Base-by-base conservation (phyloP, 2,113 vertebrate genomes). In the Syngnathus scovelli region DNA sequence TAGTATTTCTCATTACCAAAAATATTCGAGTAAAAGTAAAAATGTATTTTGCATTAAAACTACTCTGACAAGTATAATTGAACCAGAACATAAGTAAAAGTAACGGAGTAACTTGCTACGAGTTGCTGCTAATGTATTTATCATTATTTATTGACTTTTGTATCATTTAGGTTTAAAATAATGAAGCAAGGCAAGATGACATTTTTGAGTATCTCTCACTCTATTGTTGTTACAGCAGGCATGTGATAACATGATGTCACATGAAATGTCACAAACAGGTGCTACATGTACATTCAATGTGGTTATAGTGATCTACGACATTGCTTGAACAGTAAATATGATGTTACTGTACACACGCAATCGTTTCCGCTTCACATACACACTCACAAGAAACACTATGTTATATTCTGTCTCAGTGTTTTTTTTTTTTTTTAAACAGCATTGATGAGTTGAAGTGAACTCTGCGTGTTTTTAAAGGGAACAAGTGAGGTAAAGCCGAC, bases 401-500 rank as follows among this genome's bases (percentile, higher is more conserved):
- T 13, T 23, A 23, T 27, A 4, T 55, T 27, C 21, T 27, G n/a
- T 55, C 21, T 55, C 21, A 6, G 21, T 55, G 52, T 55, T 55
- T 55, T 27, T 55, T 21, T 27, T 27, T 55, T 33, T 33, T 33
- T 33, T 33, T 33, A 33, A 33, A 33, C 52, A 27, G 52, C 11
- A 4, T 55, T 23, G 51, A 54, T 10, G n/a, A 54, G n/a, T 54
- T 52, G 49, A 52, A 21, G 44, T 52, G 49, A 52, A 60, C 77
- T 83, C 70, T 11, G 69, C 9, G 69, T 68, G 48, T 13, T 78
- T 79, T 91, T 90, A 91, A 91, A 90, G 89, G 89, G 88, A 89
- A 81, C 56, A 44, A 67, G 75, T 2, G 80, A 72, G 62, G 3
- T 48, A 12, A 71, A 75, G 66, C 72, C 69, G 9, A 71, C 4